Base-by-base conservation (phyloP, 2,888 invertebrate genomes). In the Cancer borealis region DNA sequence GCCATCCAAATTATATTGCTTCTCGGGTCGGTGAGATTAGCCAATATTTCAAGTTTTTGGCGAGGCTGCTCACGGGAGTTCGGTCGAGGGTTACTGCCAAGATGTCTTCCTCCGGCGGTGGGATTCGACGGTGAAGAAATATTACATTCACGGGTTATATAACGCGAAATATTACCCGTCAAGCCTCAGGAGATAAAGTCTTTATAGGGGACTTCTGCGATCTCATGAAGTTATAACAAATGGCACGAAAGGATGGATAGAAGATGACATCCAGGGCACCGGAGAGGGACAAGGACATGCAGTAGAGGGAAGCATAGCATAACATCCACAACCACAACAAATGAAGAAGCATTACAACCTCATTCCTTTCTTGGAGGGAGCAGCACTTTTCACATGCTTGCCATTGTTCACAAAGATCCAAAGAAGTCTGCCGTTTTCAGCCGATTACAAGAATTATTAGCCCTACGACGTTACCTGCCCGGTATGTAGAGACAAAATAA, bases 11-110 rank as follows among this genome's bases (percentile, higher is more conserved):
- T 84, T 84, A 84, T 84, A 84, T 39, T 84, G 84, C 84, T 84
- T 12, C 30, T 84, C 84, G 84, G 39, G 84, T 84, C 84, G 84
- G 84, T 3, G 84, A 84, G 84, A 84, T 84, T 84, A 84, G 39
- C 84, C 84, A 84, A 84, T 84, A 84, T 84, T 39, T 84, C 84
- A 84, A 84, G 84, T 84, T 84, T 84, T 84, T 84, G 84, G 84
- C 84, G 84, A 84, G 39, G 84, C 84, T 84, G 14, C 84, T 39
- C 84, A n/a, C 30, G 10, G 73, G 73, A 79, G 73, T 8, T 26
- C 73, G 39, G 84, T 14, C 84, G 84, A 84, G 17, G 39, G 39
- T 39, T 30, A 30, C 84, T 84, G 84, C 84, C 84, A 84, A 84
- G 17, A 30, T 84, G 39, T 84, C 73, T 3, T 73, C 30, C 84